Percentiles rank a stretch among this genome's conserved stretches.
phyloP scores from a whole-genome alignment of 2,113 vertebrate species.

The Formicarius rufipectus region DNA sequence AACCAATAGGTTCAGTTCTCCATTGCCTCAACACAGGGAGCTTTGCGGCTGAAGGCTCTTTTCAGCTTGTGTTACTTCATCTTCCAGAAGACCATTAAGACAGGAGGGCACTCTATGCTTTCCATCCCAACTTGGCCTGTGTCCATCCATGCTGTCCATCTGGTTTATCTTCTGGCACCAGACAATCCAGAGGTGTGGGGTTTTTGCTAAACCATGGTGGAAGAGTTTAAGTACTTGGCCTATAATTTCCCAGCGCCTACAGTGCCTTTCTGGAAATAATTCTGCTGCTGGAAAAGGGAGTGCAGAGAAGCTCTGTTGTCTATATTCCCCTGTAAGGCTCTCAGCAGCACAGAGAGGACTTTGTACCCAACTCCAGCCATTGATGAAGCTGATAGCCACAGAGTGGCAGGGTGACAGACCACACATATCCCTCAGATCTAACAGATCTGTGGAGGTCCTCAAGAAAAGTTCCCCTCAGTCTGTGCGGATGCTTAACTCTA shows the following conservation, averaged over 20 bases:
- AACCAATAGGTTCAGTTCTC: not conserved
- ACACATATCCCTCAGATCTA: not conserved
- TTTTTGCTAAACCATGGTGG: slow-evolving; percentile 47
- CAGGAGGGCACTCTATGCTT: slow-evolving; percentile 35
- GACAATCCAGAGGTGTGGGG: slow-evolving; percentile 55
- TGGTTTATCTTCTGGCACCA: slow-evolving; percentile 66
- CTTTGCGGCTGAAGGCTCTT: slow-evolving; percentile 21
- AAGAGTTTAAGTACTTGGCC: slow-evolving; percentile 27
- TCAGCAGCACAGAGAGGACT: not conserved
- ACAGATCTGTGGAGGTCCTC: not conserved
- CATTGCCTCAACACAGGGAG: not conserved
- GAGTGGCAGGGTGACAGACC: not conserved
- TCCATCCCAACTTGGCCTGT: slow-evolving; percentile 48
- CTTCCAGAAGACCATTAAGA: slow-evolving; percentile 59
- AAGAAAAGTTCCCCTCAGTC: not conserved
- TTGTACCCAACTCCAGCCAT: not conserved
- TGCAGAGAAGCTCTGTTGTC: not conserved
- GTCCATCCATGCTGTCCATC: slow-evolving; percentile 48
- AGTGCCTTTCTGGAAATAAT: not conserved
- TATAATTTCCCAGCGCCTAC: not conserved
- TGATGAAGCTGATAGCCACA: not conserved
- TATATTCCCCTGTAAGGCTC: not conserved
- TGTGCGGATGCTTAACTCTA: not conserved
- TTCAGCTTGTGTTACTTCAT: slow-evolving; percentile 26
- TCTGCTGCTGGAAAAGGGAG: not conserved